Evolutionary conservation across 1,140 invertebrate genomes (phyloP).

Genomic region (Idris sp.): DNA sequence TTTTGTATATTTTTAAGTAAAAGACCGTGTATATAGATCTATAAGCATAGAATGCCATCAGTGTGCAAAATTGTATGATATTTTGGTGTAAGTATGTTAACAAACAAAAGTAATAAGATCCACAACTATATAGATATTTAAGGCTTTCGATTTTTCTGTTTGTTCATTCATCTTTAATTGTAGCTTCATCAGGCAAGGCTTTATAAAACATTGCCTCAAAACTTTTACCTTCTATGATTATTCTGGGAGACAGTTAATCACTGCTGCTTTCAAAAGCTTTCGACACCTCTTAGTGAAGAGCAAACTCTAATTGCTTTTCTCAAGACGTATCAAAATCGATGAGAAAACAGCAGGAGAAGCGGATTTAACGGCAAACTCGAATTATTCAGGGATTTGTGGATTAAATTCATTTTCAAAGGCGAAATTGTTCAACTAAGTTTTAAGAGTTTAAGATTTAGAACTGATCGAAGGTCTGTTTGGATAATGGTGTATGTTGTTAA

Average conservation of each 20-base stretch:
- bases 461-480: slow-evolving; percentile 14
- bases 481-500: slow-evolving; percentile 3
- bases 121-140: too few relatives aligned
- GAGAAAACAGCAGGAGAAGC: background rate
- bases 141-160: too few relatives aligned
- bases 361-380: slow-evolving; percentile 1
- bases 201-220: slow-evolving; percentile 31
- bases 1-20: too few relatives aligned
- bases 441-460: slow-evolving; percentile 24
- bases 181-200: slow-evolving; percentile 29
- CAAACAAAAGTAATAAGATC: too few relatives aligned
- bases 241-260: slow-evolving; percentile 52
- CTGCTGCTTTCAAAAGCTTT: slow-evolving; percentile 39
- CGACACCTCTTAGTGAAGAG: slow-evolving; percentile 24
- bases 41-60: too few relatives aligned
- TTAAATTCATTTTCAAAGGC: slow-evolving; percentile 18
- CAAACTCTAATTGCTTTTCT: slow-evolving; percentile 47
- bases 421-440: slow-evolving; percentile 6
- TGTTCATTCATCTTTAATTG: too few relatives aligned
- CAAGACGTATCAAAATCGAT: slow-evolving; percentile 36
- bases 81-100: too few relatives aligned
- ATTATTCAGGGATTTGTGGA: slow-evolving; percentile 21
- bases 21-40: too few relatives aligned
- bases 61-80: too few relatives aligned
- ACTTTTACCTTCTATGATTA: slow-evolving; percentile 34